Base-by-base conservation (phyloP, 1,140 invertebrate genomes). In the Zaprionus taronus region DNA sequence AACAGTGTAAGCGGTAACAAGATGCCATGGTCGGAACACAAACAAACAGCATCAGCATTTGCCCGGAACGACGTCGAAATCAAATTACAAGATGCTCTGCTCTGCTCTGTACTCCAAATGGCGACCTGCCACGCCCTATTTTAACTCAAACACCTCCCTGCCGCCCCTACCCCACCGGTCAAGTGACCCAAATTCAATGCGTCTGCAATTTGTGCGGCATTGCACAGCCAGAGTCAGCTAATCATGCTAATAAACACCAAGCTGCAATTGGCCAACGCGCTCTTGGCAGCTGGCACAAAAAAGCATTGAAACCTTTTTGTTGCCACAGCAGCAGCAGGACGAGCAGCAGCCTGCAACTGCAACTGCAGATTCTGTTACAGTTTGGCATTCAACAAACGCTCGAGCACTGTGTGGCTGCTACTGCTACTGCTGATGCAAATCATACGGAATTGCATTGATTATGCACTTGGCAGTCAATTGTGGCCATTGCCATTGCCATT, bases 171-270 rank as follows among this genome's bases (percentile, higher is more conserved):
- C 6, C 41, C 31, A n/a, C 34, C 15, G 5, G 12, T 68, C 34
- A 22, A 20, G 47, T 74, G 72, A 69, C 66, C 72, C 60, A 71
- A 71, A 64, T 75, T 49, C 60, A 41, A 75, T 76, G 73, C 68
- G 68, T 55, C 61, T 72, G 55, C 73, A 71, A 76, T 72, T 72
- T 76, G 58, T 75, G 49, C 56, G 57, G 66, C 44, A 49, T 63
- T 44, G 70, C 83, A 77, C 63, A 56, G 36, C 36, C 41, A 7
- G n/a, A n/a, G 31, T 34, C 58, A 78, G 84, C 86, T 87, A 87
- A 87, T 87, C 83, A 87, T 83, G 83, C 83, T 87, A 87, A 87
- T 87, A 87, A 87, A 87, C 83, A 87, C 80, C 81, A 83, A 76
- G 73, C 73, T 72, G 83, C 77, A 83, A 69, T 80, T 80, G 80